Conservation (phyloP, 2,888 invertebrate species). For the Agrochola lota region DNA sequence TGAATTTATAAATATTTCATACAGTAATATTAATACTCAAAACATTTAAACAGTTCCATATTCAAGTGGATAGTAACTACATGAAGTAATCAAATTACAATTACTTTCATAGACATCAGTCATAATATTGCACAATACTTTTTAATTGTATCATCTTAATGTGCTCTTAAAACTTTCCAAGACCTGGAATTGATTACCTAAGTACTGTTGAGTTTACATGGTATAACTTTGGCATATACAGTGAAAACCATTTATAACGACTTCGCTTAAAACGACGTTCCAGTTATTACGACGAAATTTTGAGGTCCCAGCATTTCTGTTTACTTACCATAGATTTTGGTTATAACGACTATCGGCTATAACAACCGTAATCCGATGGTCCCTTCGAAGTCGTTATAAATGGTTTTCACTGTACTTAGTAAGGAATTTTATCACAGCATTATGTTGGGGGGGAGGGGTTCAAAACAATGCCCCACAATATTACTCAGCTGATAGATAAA, state of each 20-base stretch:
- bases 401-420: neutral
- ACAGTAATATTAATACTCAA: neutral
- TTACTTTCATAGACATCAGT: neutral
- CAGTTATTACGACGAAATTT: no score
- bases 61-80: neutral
- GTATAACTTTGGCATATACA: neutral
- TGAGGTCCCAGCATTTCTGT: no score
- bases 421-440: neutral
- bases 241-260: no score
- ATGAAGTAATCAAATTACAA: slow-evolving; percentile 25
- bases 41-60: neutral
- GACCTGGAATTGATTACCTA: neutral
- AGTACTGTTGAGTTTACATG: neutral
- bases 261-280: no score
- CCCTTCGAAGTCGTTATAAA: no score
- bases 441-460: no score
- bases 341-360: no score
- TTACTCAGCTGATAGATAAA: neutral
- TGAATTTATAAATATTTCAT: neutral
- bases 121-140: slow-evolving; percentile 36
- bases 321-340: no score
- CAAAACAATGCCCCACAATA: neutral
- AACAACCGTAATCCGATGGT: no score
- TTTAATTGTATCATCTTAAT: neutral
- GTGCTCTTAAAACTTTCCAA: neutral